phyloP scores from a whole-genome alignment of 1,140 invertebrate species.

The Caenorhabditis brenneri region DNA sequence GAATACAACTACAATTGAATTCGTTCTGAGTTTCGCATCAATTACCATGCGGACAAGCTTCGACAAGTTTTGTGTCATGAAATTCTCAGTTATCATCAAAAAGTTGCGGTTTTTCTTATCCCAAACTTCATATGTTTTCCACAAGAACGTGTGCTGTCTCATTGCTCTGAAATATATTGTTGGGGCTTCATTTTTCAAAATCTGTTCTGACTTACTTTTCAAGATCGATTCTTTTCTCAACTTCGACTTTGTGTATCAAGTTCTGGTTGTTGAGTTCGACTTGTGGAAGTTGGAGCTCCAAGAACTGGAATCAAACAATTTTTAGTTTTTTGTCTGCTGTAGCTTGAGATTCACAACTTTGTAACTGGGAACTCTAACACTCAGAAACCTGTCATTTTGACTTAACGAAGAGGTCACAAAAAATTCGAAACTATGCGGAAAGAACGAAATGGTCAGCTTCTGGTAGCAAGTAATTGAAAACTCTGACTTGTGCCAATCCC shows the following conservation, averaged over 20 bases:
- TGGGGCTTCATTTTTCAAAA: background rate
- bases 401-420: no score
- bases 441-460: no score
- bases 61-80: background rate
- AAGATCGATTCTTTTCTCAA: background rate
- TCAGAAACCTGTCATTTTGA: no score
- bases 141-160: background rate
- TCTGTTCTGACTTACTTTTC: background rate
- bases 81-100: background rate
- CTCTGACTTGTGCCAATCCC: no score
- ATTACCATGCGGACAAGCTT: background rate
- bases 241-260: background rate
- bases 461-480: no score
- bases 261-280: background rate
- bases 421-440: no score
- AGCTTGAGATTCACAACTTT: no score
- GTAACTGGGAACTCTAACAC: no score
- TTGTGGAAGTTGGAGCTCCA: background rate
- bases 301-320: background rate
- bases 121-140: background rate
- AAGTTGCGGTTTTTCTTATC: background rate
- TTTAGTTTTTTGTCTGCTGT: no score
- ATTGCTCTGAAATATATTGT: background rate
- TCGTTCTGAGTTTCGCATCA: background rate
- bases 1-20: background rate